These are phyloP conservation scores for Mormyrus iriodes DNA, from an alignment of 2,113 vertebrate species.

Conservation along the genomic window DNA sequence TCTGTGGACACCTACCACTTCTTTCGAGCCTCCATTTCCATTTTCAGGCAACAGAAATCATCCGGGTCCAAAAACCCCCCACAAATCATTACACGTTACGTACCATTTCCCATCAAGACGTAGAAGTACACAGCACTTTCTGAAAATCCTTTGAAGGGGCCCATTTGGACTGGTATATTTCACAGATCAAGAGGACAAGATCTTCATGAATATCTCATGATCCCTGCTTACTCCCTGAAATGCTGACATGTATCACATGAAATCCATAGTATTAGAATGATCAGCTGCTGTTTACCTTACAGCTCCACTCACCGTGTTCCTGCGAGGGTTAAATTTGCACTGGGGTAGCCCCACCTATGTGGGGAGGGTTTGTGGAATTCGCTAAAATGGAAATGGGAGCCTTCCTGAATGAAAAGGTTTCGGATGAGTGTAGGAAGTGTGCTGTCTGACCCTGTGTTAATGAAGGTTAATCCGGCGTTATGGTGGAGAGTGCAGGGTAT, in stretches of 20 bases:
- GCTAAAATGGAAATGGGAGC: slow-evolving; percentile 4
- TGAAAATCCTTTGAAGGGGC: background rate
- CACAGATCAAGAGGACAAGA: too few species aligned
- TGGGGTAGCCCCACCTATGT: background rate
- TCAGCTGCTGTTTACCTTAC: background rate
- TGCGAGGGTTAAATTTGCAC: slow-evolving; percentile 17
- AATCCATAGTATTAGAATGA: background rate
- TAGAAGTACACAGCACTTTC: background rate
- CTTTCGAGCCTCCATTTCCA: background rate
- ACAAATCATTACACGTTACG: background rate
- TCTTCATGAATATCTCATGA: background rate
- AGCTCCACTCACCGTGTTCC: background rate
- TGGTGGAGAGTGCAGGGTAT: background rate
- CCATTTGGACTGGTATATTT: background rate
- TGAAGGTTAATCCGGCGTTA: slow-evolving; percentile 19
- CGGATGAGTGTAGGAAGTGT: slow-evolving; percentile 39
- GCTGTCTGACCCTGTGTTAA: slow-evolving; percentile 32
- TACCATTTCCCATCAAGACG: background rate
- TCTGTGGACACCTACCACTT: background rate
- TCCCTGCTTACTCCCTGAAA: background rate
- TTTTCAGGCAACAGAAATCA: background rate
- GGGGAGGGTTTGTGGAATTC: background rate
- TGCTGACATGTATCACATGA: background rate
- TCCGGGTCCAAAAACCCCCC: background rate
- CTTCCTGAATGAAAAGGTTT: slow-evolving; percentile 33